These are phyloP conservation scores for Brachyhypopomus gauderio DNA, from an alignment of 2,113 vertebrate genomes.

Conservation along the genomic window DNA sequence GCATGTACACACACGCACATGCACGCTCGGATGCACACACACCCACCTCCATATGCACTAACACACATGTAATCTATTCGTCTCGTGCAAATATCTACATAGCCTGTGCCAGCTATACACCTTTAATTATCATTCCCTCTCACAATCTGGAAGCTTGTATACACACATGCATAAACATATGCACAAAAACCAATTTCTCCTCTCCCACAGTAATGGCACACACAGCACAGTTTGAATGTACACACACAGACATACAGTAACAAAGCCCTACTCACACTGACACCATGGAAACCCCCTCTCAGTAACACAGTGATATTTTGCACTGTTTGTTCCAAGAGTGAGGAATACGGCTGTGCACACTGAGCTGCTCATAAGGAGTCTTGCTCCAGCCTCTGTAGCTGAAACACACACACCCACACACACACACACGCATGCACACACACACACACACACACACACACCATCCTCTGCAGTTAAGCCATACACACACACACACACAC, in stretches of 20 bases:
- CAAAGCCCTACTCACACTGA: slow-evolving; percentile 7
- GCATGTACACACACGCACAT: no score
- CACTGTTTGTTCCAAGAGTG: slow-evolving; percentile 12
- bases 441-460: slow-evolving; percentile 1
- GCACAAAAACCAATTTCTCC: no score
- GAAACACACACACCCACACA: not conserved
- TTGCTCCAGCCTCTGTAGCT: no score
- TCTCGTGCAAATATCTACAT: no score
- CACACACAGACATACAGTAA: not conserved
- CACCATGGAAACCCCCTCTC: slow-evolving; percentile 22
- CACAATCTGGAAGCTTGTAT: no score
- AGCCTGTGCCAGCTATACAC: no score
- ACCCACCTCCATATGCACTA: not conserved
- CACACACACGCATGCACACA: not conserved
- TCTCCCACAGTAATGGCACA: not conserved
- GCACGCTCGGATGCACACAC: not conserved
- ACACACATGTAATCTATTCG: no score
- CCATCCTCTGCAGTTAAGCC: no score
- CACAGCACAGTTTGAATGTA: not conserved
- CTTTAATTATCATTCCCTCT: no score
- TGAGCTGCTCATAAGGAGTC: slow-evolving; percentile 16
- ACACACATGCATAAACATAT: no score
- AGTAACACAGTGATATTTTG: not conserved
- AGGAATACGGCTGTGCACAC: slow-evolving; percentile 10
- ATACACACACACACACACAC: no score